phyloP scores from a whole-genome alignment of 2,888 invertebrate genomes.

The Melanostoma scalare region DNA sequence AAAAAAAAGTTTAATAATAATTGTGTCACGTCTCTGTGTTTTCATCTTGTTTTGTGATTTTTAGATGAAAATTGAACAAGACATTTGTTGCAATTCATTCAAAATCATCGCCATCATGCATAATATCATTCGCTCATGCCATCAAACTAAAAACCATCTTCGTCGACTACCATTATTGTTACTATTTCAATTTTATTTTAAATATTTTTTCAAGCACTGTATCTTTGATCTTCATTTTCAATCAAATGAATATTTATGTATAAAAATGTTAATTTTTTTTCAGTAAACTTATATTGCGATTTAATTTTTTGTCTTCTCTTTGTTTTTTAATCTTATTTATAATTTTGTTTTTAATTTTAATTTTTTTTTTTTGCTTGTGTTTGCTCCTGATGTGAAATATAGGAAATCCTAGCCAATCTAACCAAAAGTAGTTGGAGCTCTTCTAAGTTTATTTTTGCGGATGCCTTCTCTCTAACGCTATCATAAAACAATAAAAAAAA shows the following conservation, averaged over 20 bases:
- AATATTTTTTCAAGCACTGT: constrained; percentile 7
- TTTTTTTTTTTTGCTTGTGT: constrained; percentile 75
- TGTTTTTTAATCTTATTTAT: background rate
- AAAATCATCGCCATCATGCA: constrained; percentile 56
- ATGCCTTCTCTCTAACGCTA: constrained; percentile 70
- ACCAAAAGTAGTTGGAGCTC: constrained; percentile 79
- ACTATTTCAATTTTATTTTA: constrained; percentile 21
- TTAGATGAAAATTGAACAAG: constrained; percentile 81
- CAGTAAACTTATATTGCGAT: background rate
- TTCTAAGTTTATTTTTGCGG: constrained; percentile 75
- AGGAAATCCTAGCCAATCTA: constrained; percentile 82
- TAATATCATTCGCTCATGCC: constrained; percentile 35
- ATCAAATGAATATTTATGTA: constrained; percentile 22
- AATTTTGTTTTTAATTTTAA: constrained; percentile 9
- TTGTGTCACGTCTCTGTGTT: constrained; percentile 25
- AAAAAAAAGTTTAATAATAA: constrained; percentile 29
- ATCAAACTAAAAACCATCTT: constrained; percentile 34
- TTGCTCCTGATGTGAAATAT: constrained; percentile 77
- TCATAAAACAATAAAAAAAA: constrained; percentile 39
- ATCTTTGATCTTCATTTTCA: constrained; percentile 5
- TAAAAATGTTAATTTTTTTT: constrained; percentile 12
- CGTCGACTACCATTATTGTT: constrained; percentile 7
- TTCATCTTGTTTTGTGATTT: constrained; percentile 79
- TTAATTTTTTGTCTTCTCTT: constrained; percentile 13
- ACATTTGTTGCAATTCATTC: constrained; percentile 74